Evolutionary conservation across 2,888 invertebrate genomes (phyloP).

Genomic region (Atrina japonica): DNA sequence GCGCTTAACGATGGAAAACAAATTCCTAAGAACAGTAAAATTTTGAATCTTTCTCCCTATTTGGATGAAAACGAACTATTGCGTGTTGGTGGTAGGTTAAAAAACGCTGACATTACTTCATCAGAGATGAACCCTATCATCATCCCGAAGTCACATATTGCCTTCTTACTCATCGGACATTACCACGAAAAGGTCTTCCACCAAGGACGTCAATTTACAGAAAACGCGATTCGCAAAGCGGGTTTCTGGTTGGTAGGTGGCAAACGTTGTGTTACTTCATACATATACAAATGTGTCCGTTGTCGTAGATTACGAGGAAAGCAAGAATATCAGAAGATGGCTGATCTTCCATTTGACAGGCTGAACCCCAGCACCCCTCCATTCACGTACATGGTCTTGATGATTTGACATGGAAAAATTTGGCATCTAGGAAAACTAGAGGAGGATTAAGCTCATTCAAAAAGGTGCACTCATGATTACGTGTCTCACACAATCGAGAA

Average conservation of each 20-base stretch:
- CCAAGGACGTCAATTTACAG: slow-evolving; percentile 48
- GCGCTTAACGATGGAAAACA: not conserved
- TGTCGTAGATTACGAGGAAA: slow-evolving; percentile 41
- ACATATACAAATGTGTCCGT: slow-evolving; percentile 37
- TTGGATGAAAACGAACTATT: slow-evolving; percentile 37
- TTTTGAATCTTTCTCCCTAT: slow-evolving; percentile 25
- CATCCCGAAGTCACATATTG: slow-evolving; percentile 35
- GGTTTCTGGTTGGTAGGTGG: slow-evolving; percentile 49
- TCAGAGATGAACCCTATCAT: slow-evolving; percentile 36
- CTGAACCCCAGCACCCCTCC: slow-evolving; percentile 38
- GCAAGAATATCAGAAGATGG: slow-evolving; percentile 34
- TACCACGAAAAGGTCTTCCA: slow-evolving; percentile 42
- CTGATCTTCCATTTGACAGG: slow-evolving; percentile 42
- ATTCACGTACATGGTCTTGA: slow-evolving; percentile 53
- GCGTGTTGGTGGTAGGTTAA: slow-evolving; percentile 39
- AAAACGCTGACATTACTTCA: slow-evolving; percentile 1
- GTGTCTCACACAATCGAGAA: slow-evolving; percentile 14
- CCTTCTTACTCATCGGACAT: slow-evolving; percentile 35
- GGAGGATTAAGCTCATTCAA: slow-evolving; percentile 42
- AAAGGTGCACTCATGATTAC: slow-evolving; percentile 48
- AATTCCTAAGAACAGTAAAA: slow-evolving; percentile 21
- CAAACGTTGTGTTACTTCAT: slow-evolving; percentile 39
- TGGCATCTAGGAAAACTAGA: slow-evolving; percentile 33
- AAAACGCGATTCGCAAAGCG: slow-evolving; percentile 35
- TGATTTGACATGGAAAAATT: slow-evolving; percentile 42